Conservation (phyloP, 2,888 invertebrate species). For the Phaedon cochleariae region DNA sequence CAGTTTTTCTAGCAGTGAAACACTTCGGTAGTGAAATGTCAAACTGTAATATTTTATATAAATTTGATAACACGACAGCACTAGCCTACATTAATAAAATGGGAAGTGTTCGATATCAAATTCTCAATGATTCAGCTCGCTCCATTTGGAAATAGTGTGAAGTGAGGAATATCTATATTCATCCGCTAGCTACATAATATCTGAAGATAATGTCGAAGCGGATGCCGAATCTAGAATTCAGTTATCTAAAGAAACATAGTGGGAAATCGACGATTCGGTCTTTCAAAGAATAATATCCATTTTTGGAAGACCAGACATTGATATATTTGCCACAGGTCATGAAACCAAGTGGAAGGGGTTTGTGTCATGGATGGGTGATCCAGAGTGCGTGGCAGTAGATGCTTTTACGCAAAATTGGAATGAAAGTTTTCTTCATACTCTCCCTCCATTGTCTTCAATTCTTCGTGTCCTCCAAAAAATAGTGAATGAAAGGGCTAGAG, state of each 20-base stretch:
- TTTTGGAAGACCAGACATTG: not conserved
- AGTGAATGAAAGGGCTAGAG: too few species aligned
- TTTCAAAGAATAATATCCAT: too few species aligned
- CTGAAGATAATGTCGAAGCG: too few species aligned
- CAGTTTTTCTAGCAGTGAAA: not conserved
- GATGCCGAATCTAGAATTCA: too few species aligned
- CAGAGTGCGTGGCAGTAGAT: not conserved
- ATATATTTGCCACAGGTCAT: not conserved
- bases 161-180: not conserved
- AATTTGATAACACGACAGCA: not conserved
- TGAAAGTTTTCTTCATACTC: not conserved
- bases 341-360: not conserved
- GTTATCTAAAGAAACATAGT: not conserved
- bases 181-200: too few species aligned
- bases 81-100: not conserved
- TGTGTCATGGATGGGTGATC: not conserved
- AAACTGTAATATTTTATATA: not conserved
- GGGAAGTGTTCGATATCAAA: not conserved
- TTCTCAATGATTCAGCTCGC: not conserved
- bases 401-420: not conserved
- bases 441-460: not conserved
- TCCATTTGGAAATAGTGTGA: conserved; percentile 10
- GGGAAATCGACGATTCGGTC: not conserved
- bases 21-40: not conserved
- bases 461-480: not conserved